A percentile compares a stretch with the other conserved stretches of the same genome.
phyloP scores from a whole-genome alignment of 2,797 vertebrate genomes.

The Decapterus maruadsi region DNA sequence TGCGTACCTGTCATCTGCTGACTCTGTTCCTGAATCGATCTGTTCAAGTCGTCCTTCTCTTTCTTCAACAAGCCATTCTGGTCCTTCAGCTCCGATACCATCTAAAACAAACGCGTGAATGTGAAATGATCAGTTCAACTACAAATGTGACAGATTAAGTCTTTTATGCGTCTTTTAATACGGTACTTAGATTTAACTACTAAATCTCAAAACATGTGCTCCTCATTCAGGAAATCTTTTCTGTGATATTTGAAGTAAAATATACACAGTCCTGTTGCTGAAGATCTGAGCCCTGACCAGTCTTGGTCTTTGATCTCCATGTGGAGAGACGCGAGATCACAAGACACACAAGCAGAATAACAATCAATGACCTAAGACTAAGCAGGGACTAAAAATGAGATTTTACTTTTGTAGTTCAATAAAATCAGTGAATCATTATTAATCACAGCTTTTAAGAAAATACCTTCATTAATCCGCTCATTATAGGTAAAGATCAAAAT shows the following conservation, averaged over 20 bases:
- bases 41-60: conserved; percentile 95
- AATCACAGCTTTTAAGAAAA: too few species aligned
- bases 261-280: neutral
- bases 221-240: neutral
- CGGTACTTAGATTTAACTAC: neutral
- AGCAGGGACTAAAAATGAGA: neutral
- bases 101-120: conserved; percentile 76
- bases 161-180: conserved; percentile 1
- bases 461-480: too few species aligned
- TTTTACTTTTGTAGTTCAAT: neutral
- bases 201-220: neutral
- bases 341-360: neutral
- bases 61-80: conserved; percentile 93
- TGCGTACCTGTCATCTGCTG: conserved; percentile 93
- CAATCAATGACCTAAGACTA: too few species aligned
- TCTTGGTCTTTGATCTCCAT: neutral
- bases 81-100: conserved; percentile 93
- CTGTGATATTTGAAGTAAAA: neutral
- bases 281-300: neutral
- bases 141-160: conserved; percentile 5
- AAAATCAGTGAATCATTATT: neutral
- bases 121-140: neutral
- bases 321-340: neutral
- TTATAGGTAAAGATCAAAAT: neutral
- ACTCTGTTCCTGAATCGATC: conserved; percentile 92